Evolutionary conservation across 2,113 vertebrate species (phyloP).

Genomic region (Setophaga petechia): DNA sequence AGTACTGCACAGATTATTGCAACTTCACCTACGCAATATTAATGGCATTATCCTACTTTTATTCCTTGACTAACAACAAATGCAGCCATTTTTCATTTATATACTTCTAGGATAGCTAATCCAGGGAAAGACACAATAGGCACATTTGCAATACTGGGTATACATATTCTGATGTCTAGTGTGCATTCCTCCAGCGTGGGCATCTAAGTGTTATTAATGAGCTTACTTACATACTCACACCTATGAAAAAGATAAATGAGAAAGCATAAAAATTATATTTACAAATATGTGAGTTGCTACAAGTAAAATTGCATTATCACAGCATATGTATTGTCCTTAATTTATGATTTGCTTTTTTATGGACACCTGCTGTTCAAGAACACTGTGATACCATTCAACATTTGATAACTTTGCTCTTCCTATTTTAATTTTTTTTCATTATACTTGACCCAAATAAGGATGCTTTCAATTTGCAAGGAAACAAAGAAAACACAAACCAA

Average conservation of each 20-base stretch:
- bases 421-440: not conserved
- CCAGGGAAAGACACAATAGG: not conserved
- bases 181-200: not conserved
- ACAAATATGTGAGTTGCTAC: not conserved
- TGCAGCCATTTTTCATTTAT: not conserved
- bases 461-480: not conserved
- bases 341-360: not conserved
- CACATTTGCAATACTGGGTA: not conserved
- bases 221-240: not conserved
- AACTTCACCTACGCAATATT: not conserved
- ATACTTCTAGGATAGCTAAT: not conserved
- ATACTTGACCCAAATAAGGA: not conserved
- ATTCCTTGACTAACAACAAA: not conserved
- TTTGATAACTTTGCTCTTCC: not conserved
- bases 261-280: not conserved
- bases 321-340: not conserved
- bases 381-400: not conserved
- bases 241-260: not conserved
- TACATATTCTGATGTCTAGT: not conserved
- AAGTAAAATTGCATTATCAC: not conserved
- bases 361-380: not conserved
- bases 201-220: not conserved
- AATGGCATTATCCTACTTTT: not conserved
- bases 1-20: not conserved
- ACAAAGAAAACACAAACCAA: not conserved